A percentile compares a stretch with the other conserved stretches of the same genome.
Conservation (phyloP, 2,113 vertebrate species). For the Procavia capensis region DNA sequence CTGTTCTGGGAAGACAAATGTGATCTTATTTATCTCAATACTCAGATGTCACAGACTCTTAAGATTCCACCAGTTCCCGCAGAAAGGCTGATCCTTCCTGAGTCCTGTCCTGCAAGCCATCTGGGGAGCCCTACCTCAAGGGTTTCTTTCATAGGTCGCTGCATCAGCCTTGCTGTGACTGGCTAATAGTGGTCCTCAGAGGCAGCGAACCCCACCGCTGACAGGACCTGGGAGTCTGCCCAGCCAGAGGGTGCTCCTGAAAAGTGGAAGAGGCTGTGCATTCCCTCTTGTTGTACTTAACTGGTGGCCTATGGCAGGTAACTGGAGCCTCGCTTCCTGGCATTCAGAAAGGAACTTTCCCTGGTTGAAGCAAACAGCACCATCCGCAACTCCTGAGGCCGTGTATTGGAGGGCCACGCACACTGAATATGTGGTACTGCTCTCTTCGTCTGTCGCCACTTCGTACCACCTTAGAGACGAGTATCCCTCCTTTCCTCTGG, state of each 20-base stretch:
- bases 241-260: neutral
- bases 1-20: too few species aligned
- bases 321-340: accelerated
- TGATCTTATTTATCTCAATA: neutral
- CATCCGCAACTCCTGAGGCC: neutral
- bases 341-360: neutral
- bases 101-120: neutral
- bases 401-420: accelerated
- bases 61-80: accelerated
- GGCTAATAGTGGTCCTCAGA: neutral
- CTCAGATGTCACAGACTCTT: too few species aligned
- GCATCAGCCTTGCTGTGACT: neutral
- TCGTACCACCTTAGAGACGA: neutral
- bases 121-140: neutral
- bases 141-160: neutral
- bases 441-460: neutral
- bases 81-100: neutral
- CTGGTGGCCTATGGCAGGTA: neutral
- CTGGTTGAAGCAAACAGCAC: neutral
- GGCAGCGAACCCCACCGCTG: accelerated
- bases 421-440: neutral
- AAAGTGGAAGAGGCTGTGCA: neutral
- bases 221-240: neutral
- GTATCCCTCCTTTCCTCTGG: neutral
- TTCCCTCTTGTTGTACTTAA: too few species aligned